phyloP scores from a whole-genome alignment of 1,140 invertebrate species.

The Megathymus violae region DNA sequence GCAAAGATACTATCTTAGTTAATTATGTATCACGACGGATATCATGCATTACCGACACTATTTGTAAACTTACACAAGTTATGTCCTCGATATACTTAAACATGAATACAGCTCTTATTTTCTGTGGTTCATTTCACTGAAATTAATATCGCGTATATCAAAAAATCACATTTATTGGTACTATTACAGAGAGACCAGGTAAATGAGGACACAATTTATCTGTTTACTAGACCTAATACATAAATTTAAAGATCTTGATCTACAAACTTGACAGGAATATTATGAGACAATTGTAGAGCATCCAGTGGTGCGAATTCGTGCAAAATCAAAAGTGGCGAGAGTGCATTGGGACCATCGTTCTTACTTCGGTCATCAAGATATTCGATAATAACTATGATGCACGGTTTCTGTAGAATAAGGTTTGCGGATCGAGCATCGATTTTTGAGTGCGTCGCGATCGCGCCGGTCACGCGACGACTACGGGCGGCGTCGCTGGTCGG shows the following conservation, averaged over 20 bases:
- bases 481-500: constrained; percentile 72
- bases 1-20: constrained; percentile 22
- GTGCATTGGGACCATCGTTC: constrained; percentile 51
- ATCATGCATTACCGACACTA: constrained; percentile 18
- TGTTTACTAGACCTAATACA: not conserved
- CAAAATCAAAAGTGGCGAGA: constrained; percentile 50
- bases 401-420: constrained; percentile 65
- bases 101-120: constrained; percentile 1
- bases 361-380: constrained; percentile 59
- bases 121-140: constrained; percentile 8
- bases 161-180: constrained; percentile 2
- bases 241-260: constrained; percentile 30
- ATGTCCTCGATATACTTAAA: not conserved
- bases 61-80: constrained; percentile 11
- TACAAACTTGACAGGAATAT: constrained; percentile 44
- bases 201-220: not conserved
- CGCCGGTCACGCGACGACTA: constrained; percentile 65
- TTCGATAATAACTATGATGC: constrained; percentile 63
- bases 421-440: constrained; percentile 80
- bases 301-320: constrained; percentile 23
- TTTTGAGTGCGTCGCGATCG: constrained; percentile 73
- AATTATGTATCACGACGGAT: constrained; percentile 23
- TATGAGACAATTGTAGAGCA: constrained; percentile 44
- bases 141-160: constrained; percentile 12
- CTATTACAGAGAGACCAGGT: not conserved